Evolutionary conservation across 2,797 vertebrate species (phyloP).

Genomic region (Phrynocephalus vlangalii): DNA sequence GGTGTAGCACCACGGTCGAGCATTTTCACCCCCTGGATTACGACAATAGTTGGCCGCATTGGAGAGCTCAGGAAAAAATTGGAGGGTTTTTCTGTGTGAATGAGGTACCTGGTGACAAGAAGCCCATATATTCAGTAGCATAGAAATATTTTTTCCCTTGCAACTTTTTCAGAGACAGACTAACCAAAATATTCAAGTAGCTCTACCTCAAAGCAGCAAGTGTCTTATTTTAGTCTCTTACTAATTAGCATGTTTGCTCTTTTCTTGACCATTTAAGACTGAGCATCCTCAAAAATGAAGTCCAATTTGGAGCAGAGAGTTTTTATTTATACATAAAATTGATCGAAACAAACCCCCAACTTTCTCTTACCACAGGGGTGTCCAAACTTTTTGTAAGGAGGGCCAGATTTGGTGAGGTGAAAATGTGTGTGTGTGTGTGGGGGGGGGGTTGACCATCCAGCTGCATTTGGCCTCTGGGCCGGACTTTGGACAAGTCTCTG

Average conservation of each 20-base stretch:
- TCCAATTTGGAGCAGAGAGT: background rate
- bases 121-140: background rate
- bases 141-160: background rate
- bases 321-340: background rate
- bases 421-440: too few relatives aligned
- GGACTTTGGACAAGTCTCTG: too few relatives aligned
- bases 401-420: too few relatives aligned
- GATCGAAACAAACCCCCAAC: background rate
- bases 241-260: too few relatives aligned
- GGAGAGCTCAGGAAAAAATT: constrained; percentile 87
- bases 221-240: background rate
- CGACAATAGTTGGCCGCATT: constrained; percentile 87
- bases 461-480: too few relatives aligned
- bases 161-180: background rate
- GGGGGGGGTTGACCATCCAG: too few relatives aligned
- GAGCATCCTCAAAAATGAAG: background rate
- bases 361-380: background rate
- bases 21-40: constrained; percentile 88
- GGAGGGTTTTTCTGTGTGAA: constrained; percentile 83
- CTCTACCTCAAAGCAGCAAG: too few relatives aligned
- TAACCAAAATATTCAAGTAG: background rate
- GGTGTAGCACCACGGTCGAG: constrained; percentile 91
- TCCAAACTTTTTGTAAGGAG: too few relatives aligned
- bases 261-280: background rate
- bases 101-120: constrained; percentile 80